A percentile compares a stretch with the other conserved stretches of the same genome.
These are phyloP conservation scores for Tenthredo amoena DNA, from an alignment of 2,888 invertebrate genomes.

Conservation along the genomic window DNA sequence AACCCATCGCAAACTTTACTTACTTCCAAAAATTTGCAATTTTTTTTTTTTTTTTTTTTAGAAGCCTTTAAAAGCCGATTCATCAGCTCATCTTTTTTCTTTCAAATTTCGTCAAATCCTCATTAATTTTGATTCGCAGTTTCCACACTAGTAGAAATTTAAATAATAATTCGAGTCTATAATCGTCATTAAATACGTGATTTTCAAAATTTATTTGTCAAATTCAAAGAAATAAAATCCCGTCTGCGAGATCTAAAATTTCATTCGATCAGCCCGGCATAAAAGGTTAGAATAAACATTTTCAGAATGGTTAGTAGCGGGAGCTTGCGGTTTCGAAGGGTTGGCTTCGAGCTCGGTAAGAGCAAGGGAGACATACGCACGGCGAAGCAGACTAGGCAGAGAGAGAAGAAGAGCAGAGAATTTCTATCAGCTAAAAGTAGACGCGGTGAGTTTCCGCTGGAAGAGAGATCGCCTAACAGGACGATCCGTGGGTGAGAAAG, in stretches of 20 bases:
- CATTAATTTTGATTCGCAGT: background rate
- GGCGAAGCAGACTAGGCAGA: constrained; percentile 58
- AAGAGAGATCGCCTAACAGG: constrained; percentile 46
- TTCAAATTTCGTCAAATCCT: background rate
- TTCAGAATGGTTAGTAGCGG: constrained; percentile 73
- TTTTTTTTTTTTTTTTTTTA: no score
- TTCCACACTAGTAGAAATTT: background rate
- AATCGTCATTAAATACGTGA: background rate
- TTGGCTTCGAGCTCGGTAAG: constrained; percentile 52
- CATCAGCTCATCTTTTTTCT: background rate
- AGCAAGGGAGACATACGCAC: constrained; percentile 54
- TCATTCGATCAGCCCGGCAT: constrained; percentile 51
- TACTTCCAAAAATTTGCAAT: background rate
- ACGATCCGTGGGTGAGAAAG: background rate
- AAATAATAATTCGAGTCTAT: background rate
- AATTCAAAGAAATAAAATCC: background rate
- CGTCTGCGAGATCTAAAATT: background rate
- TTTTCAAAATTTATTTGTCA: background rate
- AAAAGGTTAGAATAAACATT: constrained; percentile 73
- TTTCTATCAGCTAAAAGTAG: constrained; percentile 65
- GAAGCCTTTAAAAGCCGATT: no score
- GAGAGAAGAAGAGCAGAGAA: constrained; percentile 28
- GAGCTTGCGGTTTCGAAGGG: constrained; percentile 55
- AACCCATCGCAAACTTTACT: background rate
- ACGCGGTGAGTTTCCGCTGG: constrained; percentile 56